Evolutionary conservation across 1,140 invertebrate genomes (phyloP).

Genomic region (Orchesella cincta): DNA sequence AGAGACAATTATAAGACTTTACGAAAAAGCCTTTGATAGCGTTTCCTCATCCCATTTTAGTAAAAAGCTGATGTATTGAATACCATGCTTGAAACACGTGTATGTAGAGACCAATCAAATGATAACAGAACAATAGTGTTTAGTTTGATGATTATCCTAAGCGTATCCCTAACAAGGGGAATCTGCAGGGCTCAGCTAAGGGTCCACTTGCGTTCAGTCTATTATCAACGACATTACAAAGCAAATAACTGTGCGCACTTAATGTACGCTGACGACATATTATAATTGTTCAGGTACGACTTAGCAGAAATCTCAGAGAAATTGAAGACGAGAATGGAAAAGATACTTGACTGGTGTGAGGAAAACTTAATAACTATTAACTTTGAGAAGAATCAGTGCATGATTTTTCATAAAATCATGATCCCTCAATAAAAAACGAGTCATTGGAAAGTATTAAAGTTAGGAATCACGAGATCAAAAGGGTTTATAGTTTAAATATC

Average conservation of each 20-base stretch:
- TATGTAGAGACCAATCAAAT: background rate
- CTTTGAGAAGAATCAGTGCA: background rate
- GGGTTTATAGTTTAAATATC: background rate
- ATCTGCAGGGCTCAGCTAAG: constrained; percentile 53
- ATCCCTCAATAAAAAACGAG: background rate
- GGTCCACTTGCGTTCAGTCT: constrained; percentile 50
- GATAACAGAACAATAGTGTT: background rate
- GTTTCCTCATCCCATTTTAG: constrained; percentile 36
- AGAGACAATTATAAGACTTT: constrained; percentile 48
- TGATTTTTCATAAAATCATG: constrained; percentile 3
- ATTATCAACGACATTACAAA: constrained; percentile 48
- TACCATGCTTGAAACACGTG: background rate
- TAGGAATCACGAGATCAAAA: background rate
- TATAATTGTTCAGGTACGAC: background rate
- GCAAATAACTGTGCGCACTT: constrained; percentile 9
- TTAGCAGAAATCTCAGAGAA: background rate
- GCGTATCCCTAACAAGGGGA: constrained; percentile 19
- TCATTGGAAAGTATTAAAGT: background rate
- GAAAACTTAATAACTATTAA: background rate
- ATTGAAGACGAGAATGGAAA: background rate
- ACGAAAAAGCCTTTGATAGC: constrained; percentile 48
- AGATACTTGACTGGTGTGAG: background rate
- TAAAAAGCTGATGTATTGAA: constrained; percentile 14
- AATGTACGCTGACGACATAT: constrained; percentile 53
- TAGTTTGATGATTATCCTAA: background rate